Percentiles rank a stretch among this genome's conserved stretches.
phyloP scores from a whole-genome alignment of 2,797 vertebrate species.

The Scarus forsteni region DNA sequence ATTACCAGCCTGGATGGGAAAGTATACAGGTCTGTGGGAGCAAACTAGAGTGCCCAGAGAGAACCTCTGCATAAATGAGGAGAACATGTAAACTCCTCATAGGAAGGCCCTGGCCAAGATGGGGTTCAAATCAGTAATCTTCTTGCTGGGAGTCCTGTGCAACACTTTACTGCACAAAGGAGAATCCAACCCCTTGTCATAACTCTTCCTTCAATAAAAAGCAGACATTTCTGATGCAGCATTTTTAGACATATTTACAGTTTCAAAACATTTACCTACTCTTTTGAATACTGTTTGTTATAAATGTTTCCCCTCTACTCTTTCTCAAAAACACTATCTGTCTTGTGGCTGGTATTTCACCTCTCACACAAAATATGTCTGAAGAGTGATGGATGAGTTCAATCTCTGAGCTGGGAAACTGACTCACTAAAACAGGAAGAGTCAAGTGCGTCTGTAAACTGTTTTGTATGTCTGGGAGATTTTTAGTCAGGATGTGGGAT shows the following conservation, averaged over 20 bases:
- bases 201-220: too few species aligned
- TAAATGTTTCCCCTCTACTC: background rate
- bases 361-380: conserved; percentile 6
- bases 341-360: background rate
- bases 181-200: too few species aligned
- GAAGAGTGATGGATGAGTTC: conserved; percentile 62
- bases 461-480: background rate
- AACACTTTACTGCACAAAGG: too few species aligned
- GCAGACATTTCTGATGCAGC: background rate
- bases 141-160: too few species aligned
- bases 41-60: too few species aligned
- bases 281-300: background rate
- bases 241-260: conserved; percentile 12
- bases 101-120: too few species aligned
- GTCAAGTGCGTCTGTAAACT: background rate
- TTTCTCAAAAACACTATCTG: conserved; percentile 11
- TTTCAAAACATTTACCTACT: background rate
- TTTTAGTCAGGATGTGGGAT: conserved; percentile 21
- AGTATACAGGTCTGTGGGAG: too few species aligned
- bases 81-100: too few species aligned
- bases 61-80: too few species aligned
- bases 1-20: too few species aligned
- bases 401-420: conserved; percentile 47
- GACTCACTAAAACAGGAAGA: conserved; percentile 16
- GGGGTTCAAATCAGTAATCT: too few species aligned